These are phyloP conservation scores for Lasioglossum albipes DNA, from an alignment of 1,140 invertebrate genomes.

Conservation along the genomic window DNA sequence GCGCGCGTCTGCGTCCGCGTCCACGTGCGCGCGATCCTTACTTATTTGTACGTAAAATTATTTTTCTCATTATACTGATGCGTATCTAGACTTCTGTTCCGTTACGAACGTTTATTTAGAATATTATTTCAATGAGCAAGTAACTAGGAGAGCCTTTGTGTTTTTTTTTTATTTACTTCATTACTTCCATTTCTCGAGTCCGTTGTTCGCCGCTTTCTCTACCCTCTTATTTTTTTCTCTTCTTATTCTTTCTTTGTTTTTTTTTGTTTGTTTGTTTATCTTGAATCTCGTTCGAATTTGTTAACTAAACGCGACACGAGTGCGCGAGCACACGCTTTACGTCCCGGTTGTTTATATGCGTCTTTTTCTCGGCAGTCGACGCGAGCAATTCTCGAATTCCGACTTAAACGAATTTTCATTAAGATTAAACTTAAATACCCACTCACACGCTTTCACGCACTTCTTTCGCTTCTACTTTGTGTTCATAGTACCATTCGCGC, in stretches of 20 bases:
- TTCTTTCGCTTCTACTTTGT: neutral
- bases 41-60: conserved; percentile 69
- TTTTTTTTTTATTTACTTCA: conserved; percentile 39
- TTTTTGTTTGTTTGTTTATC: neutral
- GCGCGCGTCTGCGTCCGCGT: conserved; percentile 34
- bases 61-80: conserved; percentile 62
- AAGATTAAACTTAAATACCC: conserved; percentile 36
- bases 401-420: conserved; percentile 16
- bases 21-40: conserved; percentile 47
- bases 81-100: conserved; percentile 69
- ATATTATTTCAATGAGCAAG: conserved; percentile 73
- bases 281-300: conserved; percentile 4
- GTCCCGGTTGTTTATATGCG: conserved; percentile 20
- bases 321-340: conserved; percentile 13
- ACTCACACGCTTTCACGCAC: neutral
- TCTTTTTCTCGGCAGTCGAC: conserved; percentile 39
- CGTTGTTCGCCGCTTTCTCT: neutral
- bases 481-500: neutral
- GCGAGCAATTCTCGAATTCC: conserved; percentile 43
- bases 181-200: conserved; percentile 9
- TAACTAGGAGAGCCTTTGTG: conserved; percentile 62
- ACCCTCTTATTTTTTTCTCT: neutral
- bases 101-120: conserved; percentile 69
- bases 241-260: neutral
- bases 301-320: conserved; percentile 28